Percentiles rank a stretch among this genome's conserved stretches.
Conservation (phyloP, 92 coral and sea anemone genomes). For the Paramuricea clavata region DNA sequence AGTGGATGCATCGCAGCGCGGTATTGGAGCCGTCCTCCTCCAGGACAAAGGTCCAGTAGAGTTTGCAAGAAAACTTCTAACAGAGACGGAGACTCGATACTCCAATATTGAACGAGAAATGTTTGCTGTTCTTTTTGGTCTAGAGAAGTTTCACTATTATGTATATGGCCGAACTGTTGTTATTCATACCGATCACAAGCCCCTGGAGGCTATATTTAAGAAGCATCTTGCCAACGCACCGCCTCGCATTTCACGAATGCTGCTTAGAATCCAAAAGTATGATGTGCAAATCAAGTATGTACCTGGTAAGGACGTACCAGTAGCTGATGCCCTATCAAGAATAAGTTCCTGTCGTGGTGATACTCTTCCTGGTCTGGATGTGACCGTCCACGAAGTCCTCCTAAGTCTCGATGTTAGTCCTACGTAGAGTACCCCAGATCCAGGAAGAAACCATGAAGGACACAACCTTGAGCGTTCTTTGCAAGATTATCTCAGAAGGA, state of each 20-base stretch:
- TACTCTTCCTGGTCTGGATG: constrained; percentile 41
- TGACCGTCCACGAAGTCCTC: constrained; percentile 56
- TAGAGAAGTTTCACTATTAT: too few species aligned
- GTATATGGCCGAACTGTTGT: constrained; percentile 2
- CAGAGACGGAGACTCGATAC: constrained; percentile 36
- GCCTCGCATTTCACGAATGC: constrained; percentile 73
- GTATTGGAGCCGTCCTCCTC: too few species aligned
- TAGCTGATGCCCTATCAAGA: constrained; percentile 55
- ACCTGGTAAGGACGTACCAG: constrained; percentile 49
- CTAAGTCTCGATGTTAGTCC: too few species aligned
- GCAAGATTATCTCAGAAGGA: too few species aligned
- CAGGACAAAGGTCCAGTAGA: constrained; percentile 31
- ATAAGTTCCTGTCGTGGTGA: constrained; percentile 53
- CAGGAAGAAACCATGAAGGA: too few species aligned
- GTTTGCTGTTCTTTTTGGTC: constrained; percentile 7
- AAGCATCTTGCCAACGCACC: constrained; percentile 69
- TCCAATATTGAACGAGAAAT: constrained; percentile 42
- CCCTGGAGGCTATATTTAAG: constrained; percentile 39
- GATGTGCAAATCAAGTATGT: constrained; percentile 55
- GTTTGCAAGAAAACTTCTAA: constrained; percentile 29
- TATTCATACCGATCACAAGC: background rate
- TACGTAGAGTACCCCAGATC: too few species aligned
- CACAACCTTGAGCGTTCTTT: too few species aligned
- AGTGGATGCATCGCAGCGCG: too few species aligned
- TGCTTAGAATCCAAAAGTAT: constrained; percentile 61